Conservation (phyloP, 2,113 vertebrate genomes). For the Melanostigma gelatinosum region DNA sequence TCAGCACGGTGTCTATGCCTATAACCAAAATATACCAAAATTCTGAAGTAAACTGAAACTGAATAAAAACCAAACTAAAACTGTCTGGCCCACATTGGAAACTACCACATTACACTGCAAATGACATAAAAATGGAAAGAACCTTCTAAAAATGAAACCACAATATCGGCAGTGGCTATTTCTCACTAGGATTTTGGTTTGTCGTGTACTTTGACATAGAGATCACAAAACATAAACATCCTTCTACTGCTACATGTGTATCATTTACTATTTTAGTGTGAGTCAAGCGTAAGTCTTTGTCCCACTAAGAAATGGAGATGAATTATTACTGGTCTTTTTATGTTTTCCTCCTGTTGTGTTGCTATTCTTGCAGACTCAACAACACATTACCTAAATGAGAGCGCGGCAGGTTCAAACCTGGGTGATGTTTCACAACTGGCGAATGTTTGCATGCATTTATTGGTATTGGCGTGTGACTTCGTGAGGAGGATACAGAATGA, state of each 20-base stretch:
- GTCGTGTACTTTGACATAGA: not conserved
- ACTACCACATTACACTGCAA: not conserved
- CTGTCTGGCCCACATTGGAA: not conserved
- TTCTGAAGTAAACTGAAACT: not conserved
- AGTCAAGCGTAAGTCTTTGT: not conserved
- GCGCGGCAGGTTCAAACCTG: constrained; percentile 35
- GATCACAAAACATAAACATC: not conserved
- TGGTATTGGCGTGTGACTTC: constrained; percentile 10
- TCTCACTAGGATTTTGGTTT: not conserved
- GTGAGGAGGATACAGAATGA: constrained; percentile 40
- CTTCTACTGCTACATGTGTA: not conserved
- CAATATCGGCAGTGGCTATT: not conserved
- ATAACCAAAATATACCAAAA: not conserved
- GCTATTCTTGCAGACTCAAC: constrained; percentile 56
- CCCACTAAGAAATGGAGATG: constrained; percentile 1
- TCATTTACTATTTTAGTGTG: not conserved
- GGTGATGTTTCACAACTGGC: constrained; percentile 47
- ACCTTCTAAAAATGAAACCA: constrained; percentile 10
- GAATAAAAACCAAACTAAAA: constrained; percentile 4
- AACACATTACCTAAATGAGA: constrained; percentile 59
- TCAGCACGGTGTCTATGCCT: not conserved
- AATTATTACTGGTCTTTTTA: constrained; percentile 41
- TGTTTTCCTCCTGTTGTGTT: constrained; percentile 18
- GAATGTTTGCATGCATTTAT: constrained; percentile 30
- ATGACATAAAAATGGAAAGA: not conserved